Base-by-base conservation (phyloP, 1,140 invertebrate species). In the Acromyrmex heyeri region DNA sequence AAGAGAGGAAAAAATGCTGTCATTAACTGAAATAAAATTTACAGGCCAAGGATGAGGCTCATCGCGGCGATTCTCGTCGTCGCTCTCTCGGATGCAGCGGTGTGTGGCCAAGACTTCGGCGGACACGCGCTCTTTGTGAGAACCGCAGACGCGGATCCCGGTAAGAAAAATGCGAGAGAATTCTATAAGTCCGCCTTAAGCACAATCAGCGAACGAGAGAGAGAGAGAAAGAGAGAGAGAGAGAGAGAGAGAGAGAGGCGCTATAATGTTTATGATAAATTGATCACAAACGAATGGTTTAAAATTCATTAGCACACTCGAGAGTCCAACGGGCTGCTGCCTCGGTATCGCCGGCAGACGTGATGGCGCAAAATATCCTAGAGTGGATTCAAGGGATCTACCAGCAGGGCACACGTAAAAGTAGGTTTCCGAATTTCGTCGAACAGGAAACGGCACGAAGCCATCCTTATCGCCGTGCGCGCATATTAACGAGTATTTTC, bases 331-430 rank as follows among this genome's bases (percentile, higher is more conserved):
- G 94, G 90, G 91, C 91, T 50, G 88, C 93, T 55, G 85, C 93
- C 27, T 77, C 94, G 38, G 90, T 93, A 38, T 89, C 92, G 27
- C 85, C 92, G 24, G 96, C 96, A 55, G 97, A 97, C 92, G 96
- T 97, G 91, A 97, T 97, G 97, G 97, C 97, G 30, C 95, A 96
- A 91, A 97, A 97, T 92, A 96, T 97, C 87, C 95, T 97, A 21
- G 96, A 97, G 86, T 97, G 97, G 97, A 96, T 97, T 81, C 97
- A 97, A 94, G 96, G 96, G 86, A 95, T 97, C 75, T 97, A 97
- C 91, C 95, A 96, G 76, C 96, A 97, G 92, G 96, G 96, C 86
- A 96, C 95, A 89, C 95, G 97, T 94, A 97, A 96, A 96, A 96
- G 97, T 97, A 95, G 92, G 95, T 95, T 90, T 79, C 61, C 64